Evolutionary conservation across 1,140 invertebrate species (phyloP).

Genomic region (Piezodorus guildinii): DNA sequence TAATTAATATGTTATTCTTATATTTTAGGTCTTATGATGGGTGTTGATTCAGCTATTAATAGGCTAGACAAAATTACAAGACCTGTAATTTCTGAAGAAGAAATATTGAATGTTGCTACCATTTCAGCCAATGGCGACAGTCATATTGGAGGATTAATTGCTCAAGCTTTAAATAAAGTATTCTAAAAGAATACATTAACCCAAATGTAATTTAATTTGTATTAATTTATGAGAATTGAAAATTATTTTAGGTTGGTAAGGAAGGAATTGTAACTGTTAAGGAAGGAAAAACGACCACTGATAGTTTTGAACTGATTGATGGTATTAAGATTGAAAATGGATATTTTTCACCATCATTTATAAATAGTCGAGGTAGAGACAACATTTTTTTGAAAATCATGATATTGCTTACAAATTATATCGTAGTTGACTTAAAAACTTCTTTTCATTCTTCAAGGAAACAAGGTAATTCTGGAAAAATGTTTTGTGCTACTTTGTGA

Average conservation of each 20-base stretch:
- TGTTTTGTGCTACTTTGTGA: conserved; percentile 24
- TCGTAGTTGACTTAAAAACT: background rate
- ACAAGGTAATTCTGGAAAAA: conserved; percentile 14
- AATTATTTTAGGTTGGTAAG: conserved; percentile 43
- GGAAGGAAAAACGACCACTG: conserved; percentile 59
- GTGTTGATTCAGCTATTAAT: conserved; percentile 50
- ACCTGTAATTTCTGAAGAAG: conserved; percentile 54
- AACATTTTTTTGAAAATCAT: background rate
- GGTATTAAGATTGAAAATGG: conserved; percentile 68
- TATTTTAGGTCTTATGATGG: conserved; percentile 27
- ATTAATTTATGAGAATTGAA: no score
- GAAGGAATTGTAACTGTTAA: conserved; percentile 67
- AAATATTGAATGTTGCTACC: conserved; percentile 64
- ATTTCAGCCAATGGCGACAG: conserved; percentile 68
- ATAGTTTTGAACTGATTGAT: conserved; percentile 61
- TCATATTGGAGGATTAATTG: conserved; percentile 51
- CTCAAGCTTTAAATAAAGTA: conserved; percentile 62
- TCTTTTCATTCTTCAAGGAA: background rate
- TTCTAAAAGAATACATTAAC: no score
- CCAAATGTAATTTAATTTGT: no score
- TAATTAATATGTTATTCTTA: no score
- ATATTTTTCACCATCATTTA: conserved; percentile 68
- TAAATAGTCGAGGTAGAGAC: conserved; percentile 39
- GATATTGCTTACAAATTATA: background rate
- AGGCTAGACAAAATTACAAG: conserved; percentile 47